Evolutionary conservation across 2,888 invertebrate genomes (phyloP).

Genomic region (Patella caerulea): DNA sequence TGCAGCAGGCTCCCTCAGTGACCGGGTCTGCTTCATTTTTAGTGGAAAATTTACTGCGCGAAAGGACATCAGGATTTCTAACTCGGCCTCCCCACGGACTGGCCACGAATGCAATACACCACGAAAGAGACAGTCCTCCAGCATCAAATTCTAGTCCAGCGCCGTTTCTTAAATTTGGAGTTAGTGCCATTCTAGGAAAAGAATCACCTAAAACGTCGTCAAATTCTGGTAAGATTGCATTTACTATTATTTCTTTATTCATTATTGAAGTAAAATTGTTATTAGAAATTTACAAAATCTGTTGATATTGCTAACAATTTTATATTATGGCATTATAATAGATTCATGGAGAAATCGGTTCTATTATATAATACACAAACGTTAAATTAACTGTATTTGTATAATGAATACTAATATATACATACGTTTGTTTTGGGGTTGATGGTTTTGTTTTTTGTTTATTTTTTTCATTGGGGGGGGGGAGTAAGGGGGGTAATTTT

Average conservation of each 20-base stretch:
- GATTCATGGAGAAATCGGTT: too few relatives aligned
- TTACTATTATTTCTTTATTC: conserved; percentile 45
- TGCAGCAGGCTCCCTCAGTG: conserved; percentile 38
- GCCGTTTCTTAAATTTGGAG: conserved; percentile 66
- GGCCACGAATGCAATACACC: conserved; percentile 16
- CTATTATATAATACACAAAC: too few relatives aligned
- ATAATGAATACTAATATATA: too few relatives aligned
- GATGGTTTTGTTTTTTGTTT: too few relatives aligned
- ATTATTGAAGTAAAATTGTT: background rate
- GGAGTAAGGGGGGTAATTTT: too few relatives aligned
- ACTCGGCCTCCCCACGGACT: conserved; percentile 32
- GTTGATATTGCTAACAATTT: too few relatives aligned
- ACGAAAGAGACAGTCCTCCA: conserved; percentile 25
- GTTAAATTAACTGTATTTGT: too few relatives aligned
- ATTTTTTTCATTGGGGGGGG: too few relatives aligned
- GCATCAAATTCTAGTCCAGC: conserved; percentile 41
- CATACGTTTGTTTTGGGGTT: too few relatives aligned
- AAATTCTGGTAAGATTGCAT: background rate
- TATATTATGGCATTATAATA: too few relatives aligned
- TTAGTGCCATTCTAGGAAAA: conserved; percentile 64
- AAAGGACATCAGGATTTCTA: conserved; percentile 40
- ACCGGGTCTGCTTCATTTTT: conserved; percentile 59
- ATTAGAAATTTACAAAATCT: too few relatives aligned
- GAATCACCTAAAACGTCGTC: conserved; percentile 40
- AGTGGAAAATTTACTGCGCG: conserved; percentile 64